Evolutionary conservation across 2,797 vertebrate species (phyloP).

Genomic region (Mormyrus hasselquistii): DNA sequence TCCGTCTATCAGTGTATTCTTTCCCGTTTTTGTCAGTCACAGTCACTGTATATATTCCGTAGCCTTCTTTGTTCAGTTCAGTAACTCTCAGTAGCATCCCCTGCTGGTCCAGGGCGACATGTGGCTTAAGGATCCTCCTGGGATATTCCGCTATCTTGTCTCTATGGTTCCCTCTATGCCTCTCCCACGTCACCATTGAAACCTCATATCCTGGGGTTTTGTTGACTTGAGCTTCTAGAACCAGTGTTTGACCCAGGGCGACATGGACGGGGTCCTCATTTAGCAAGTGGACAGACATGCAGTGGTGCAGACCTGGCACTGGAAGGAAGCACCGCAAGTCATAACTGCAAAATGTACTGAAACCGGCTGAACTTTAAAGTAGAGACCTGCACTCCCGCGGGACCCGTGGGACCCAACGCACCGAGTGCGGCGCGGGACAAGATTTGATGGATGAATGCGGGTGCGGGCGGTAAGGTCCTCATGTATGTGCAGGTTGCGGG

Average conservation of each 20-base stretch:
- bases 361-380: not conserved
- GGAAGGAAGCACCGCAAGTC: not conserved
- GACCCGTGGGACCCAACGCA: no score
- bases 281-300: conserved; percentile 21
- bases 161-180: fast-evolving
- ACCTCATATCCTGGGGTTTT: not conserved
- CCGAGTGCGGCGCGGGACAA: no score
- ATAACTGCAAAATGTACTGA: not conserved
- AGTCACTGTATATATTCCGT: conserved; percentile 27
- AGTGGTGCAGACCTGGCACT: not conserved
- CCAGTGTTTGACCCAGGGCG: conserved; percentile 11
- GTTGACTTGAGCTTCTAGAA: conserved; percentile 16
- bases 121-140: not conserved
- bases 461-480: no score
- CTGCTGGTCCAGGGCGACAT: not conserved
- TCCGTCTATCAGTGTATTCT: not conserved
- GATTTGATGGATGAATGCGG: no score
- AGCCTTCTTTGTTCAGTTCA: conserved; percentile 4
- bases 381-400: no score
- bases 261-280: conserved; percentile 13
- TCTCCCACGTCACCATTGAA: conserved; percentile 28
- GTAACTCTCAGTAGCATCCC: not conserved
- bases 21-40: conserved; percentile 17
- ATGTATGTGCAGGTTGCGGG: no score
- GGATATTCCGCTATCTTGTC: conserved; percentile 4